Percentiles rank a stretch among this genome's conserved stretches.
These are phyloP conservation scores for Pyralis farinalis DNA, from an alignment of 2,888 invertebrate species.

Conservation along the genomic window DNA sequence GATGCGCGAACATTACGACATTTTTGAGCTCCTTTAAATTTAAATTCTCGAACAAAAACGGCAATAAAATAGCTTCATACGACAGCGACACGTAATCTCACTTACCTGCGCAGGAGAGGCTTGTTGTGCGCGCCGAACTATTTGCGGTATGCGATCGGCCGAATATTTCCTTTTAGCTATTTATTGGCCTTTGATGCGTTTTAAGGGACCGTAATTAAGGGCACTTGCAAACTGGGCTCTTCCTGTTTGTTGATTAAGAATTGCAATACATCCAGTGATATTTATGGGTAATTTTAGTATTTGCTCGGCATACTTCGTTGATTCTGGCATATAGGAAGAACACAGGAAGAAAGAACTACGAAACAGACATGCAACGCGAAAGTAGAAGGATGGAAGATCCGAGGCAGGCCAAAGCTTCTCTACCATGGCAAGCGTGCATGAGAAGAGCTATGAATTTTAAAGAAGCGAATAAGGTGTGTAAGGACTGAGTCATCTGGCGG, in stretches of 20 bases:
- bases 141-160: conserved; percentile 41
- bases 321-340: no score
- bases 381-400: no score
- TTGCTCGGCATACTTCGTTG: no score
- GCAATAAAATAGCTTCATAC: conserved; percentile 65
- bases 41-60: conserved; percentile 56
- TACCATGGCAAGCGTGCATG: no score
- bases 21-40: conserved; percentile 48
- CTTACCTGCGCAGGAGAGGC: conserved; percentile 65
- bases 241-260: neutral
- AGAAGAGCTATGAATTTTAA: no score
- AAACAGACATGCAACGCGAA: no score
- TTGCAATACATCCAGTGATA: no score
- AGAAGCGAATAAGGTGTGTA: no score
- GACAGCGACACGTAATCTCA: conserved; percentile 73
- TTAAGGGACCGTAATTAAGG: neutral
- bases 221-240: neutral
- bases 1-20: conserved; percentile 26
- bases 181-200: conserved; percentile 32
- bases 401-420: no score
- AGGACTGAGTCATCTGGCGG: no score
- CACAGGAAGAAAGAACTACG: no score
- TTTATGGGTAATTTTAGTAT: no score
- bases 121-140: conserved; percentile 33
- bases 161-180: conserved; percentile 43